Evolutionary conservation across 2,113 vertebrate genomes (phyloP).

Genomic region (Amazona vittata): DNA sequence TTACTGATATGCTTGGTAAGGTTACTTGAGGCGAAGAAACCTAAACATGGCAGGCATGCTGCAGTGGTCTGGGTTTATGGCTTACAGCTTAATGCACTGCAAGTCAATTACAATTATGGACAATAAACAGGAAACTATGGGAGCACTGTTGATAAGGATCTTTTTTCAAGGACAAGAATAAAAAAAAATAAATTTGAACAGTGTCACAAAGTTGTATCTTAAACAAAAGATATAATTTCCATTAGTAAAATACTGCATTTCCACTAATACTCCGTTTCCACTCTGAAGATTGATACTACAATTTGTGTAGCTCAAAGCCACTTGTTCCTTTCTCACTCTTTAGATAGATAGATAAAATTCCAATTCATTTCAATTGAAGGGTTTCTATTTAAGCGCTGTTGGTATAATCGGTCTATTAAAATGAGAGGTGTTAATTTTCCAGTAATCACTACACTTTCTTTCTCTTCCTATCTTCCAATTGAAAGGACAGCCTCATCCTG

Average conservation of each 20-base stretch:
- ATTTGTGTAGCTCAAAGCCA: slow-evolving; percentile 28
- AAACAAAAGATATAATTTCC: background rate
- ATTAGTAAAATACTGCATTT: slow-evolving; percentile 6
- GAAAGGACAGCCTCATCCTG: slow-evolving; percentile 70
- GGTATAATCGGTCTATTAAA: slow-evolving; percentile 69
- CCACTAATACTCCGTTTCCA: background rate
- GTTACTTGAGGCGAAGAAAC: background rate
- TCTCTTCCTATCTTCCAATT: slow-evolving; percentile 34
- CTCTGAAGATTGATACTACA: background rate
- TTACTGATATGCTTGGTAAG: background rate
- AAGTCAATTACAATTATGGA: background rate
- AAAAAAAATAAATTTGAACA: background rate
- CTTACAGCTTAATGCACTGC: background rate
- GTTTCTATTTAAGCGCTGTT: slow-evolving; percentile 47
- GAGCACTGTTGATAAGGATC: background rate
- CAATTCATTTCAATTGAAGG: slow-evolving; percentile 60
- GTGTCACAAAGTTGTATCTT: background rate
- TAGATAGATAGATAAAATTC: slow-evolving; percentile 28
- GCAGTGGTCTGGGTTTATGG: background rate
- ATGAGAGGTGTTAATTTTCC: slow-evolving; percentile 75
- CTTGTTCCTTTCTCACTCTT: background rate
- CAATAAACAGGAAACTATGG: background rate
- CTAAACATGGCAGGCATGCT: background rate
- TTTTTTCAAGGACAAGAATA: background rate
- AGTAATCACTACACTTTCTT: slow-evolving; percentile 61